A percentile compares a stretch with the other conserved stretches of the same genome.
Evolutionary conservation across 2,113 vertebrate genomes (phyloP).

Genomic region (Butastur rufipennis): DNA sequence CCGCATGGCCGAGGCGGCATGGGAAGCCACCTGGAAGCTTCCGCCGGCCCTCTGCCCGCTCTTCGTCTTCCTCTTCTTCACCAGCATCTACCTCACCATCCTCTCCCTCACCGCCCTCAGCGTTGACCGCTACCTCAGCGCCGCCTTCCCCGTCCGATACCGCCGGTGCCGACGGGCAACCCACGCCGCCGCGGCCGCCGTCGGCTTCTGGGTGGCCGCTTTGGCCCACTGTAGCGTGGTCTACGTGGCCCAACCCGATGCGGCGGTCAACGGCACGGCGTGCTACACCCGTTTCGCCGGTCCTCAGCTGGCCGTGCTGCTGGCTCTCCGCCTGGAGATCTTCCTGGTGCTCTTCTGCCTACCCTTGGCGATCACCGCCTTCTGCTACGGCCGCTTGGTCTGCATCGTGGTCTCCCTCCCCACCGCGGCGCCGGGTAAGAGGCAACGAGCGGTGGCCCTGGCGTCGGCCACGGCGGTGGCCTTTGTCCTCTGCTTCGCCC

Average conservation of each 20-base stretch:
- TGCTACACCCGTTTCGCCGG: slow-evolving; percentile 61
- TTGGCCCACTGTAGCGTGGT: slow-evolving; percentile 34
- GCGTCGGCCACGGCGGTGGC: slow-evolving; percentile 77
- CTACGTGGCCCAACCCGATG: background rate
- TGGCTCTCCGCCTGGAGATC: slow-evolving; percentile 74
- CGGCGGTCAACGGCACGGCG: background rate
- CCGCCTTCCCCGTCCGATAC: slow-evolving; percentile 84
- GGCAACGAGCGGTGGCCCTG: slow-evolving; percentile 75
- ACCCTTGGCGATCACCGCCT: slow-evolving; percentile 59
- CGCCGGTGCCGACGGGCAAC: slow-evolving; percentile 60
- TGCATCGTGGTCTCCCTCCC: slow-evolving; percentile 41
- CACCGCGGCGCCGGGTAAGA: slow-evolving; percentile 34
- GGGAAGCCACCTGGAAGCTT: slow-evolving; percentile 68
- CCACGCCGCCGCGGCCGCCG: slow-evolving; percentile 49
- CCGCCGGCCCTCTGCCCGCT: slow-evolving; percentile 77
- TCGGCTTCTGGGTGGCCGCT: slow-evolving; percentile 71
- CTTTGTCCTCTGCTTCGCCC: slow-evolving; percentile 81
- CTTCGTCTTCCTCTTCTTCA: slow-evolving; percentile 82
- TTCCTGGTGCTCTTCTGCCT: slow-evolving; percentile 62
- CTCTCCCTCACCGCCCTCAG: slow-evolving; percentile 85
- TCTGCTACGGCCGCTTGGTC: slow-evolving; percentile 77
- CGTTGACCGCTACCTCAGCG: slow-evolving; percentile 86
- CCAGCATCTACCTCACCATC: slow-evolving; percentile 88
- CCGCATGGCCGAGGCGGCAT: slow-evolving; percentile 79
- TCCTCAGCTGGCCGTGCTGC: slow-evolving; percentile 71